Conservation (phyloP, 2,888 invertebrate species). For the Leptinotarsa juncta region DNA sequence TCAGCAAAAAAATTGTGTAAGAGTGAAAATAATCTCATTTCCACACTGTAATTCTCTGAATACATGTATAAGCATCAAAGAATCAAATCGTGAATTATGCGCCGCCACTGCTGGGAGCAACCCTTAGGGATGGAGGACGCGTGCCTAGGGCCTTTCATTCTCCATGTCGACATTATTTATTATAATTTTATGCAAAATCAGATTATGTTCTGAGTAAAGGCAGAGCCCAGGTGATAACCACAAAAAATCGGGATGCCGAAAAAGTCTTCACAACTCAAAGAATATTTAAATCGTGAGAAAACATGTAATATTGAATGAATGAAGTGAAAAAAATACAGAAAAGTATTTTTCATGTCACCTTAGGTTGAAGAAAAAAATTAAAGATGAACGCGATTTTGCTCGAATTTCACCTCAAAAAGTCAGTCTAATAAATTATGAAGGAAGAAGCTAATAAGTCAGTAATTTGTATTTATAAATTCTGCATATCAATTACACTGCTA, state of each 20-base stretch:
- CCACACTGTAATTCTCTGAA: too few relatives aligned
- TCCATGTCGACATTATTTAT: conserved; percentile 14
- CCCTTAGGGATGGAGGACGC: conserved; percentile 12
- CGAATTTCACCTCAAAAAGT: too few relatives aligned
- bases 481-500: too few relatives aligned
- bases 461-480: too few relatives aligned
- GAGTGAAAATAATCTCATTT: too few relatives aligned
- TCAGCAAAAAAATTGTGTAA: too few relatives aligned
- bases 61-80: too few relatives aligned
- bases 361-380: too few relatives aligned
- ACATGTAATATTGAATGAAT: too few relatives aligned
- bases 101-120: conserved; percentile 10
- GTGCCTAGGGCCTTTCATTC: conserved; percentile 18
- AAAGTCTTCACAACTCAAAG: conserved; percentile 14
- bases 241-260: conserved; percentile 4
- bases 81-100: background rate
- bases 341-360: background rate
- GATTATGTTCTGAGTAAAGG: conserved; percentile 6
- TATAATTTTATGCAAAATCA: conserved; percentile 21
- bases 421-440: too few relatives aligned
- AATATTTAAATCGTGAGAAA: conserved; percentile 12
- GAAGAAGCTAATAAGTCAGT: too few relatives aligned
- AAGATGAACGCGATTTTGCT: too few relatives aligned
- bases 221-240: conserved; percentile 19
- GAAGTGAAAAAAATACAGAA: background rate